phyloP scores from a whole-genome alignment of 2,113 vertebrate genomes.

The Melierax canorus region DNA sequence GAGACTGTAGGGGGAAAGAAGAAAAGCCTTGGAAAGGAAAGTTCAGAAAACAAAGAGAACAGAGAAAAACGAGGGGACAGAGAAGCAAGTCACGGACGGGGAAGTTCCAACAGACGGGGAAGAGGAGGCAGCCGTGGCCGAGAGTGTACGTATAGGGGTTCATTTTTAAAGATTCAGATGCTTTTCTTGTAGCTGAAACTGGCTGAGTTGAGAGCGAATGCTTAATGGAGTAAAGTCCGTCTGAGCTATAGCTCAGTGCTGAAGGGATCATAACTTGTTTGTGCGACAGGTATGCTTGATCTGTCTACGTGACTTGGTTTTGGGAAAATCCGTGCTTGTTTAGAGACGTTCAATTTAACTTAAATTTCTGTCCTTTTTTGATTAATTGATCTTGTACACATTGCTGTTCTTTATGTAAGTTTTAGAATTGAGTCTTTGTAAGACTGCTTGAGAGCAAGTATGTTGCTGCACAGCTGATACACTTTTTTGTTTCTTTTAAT shows the following conservation, averaged over 20 bases:
- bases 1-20: conserved; percentile 97
- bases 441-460: neutral
- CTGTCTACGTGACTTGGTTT: no score
- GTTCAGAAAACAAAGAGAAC: conserved; percentile 88
- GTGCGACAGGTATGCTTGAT: no score
- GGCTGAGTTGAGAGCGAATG: neutral
- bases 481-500: neutral
- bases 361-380: no score
- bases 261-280: no score
- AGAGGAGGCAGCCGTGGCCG: conserved; percentile 82
- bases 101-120: conserved; percentile 82
- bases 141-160: conserved; percentile 77
- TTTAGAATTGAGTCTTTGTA: neutral
- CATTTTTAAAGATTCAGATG: neutral
- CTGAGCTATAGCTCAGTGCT: no score
- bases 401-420: neutral
- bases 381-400: no score
- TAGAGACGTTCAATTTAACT: no score
- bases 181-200: neutral
- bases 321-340: no score
- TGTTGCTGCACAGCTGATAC: neutral
- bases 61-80: conserved; percentile 87
- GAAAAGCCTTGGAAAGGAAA: conserved; percentile 89
- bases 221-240: neutral
- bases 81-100: conserved; percentile 84